Conservation (phyloP, 2,797 vertebrate genomes). For the Microctenopoma stevenorrisi region DNA sequence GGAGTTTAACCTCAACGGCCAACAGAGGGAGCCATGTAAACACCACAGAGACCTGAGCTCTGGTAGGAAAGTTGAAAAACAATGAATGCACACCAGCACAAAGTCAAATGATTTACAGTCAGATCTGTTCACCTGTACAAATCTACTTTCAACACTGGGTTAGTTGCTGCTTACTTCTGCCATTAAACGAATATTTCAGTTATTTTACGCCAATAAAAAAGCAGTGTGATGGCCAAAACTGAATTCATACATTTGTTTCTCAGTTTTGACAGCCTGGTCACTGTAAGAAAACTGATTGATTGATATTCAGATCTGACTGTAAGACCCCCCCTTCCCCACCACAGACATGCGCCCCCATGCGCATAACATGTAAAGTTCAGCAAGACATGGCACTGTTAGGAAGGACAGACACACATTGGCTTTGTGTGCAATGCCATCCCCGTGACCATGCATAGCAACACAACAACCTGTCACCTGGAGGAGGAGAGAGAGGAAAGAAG, state of each 20-base stretch:
- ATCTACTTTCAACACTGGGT: conserved; percentile 1
- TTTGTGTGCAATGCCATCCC: conserved; percentile 56
- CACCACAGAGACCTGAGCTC: conserved; percentile 41
- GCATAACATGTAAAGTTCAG: conserved; percentile 52
- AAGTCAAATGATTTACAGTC: conserved; percentile 63
- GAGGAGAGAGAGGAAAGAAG: conserved; percentile 29
- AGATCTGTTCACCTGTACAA: conserved; percentile 44
- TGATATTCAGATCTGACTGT: conserved; percentile 69
- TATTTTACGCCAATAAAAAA: not conserved
- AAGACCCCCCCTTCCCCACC: conserved; percentile 39
- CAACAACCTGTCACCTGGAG: conserved; percentile 64
- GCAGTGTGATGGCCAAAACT: not conserved
- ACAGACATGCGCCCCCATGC: conserved; percentile 36
- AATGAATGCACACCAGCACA: conserved; percentile 33
- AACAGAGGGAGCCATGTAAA: conserved; percentile 74
- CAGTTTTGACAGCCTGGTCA: not conserved
- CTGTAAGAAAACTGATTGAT: not conserved
- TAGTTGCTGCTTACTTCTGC: not conserved
- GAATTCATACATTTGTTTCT: not conserved
- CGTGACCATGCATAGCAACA: conserved; percentile 78
- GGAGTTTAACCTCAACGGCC: conserved; percentile 50
- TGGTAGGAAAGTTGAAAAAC: conserved; percentile 31
- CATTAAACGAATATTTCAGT: not conserved
- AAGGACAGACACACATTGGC: conserved; percentile 51
- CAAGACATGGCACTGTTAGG: conserved; percentile 52